Conservation (phyloP, 2,113 vertebrate species). For the Forbesichthys papilliferus region DNA sequence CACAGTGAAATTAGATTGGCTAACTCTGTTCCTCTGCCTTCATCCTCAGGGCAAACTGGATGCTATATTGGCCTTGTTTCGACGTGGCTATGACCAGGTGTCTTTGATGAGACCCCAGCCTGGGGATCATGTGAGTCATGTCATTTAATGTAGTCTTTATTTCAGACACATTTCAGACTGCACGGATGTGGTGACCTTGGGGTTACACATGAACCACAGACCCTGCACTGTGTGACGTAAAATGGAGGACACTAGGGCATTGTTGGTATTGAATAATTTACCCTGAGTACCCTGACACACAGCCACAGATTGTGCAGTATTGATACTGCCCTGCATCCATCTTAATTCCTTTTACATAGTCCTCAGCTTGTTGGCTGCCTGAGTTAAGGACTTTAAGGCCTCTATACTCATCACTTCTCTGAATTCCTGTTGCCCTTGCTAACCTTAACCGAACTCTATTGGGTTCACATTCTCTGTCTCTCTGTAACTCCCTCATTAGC, state of each 20-base stretch:
- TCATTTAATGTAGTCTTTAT: not conserved
- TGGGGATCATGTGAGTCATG: conserved; percentile 83
- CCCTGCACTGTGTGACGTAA: no score
- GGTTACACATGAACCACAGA: no score
- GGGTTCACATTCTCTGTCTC: not conserved
- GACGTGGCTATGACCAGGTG: conserved; percentile 86
- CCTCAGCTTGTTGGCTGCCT: not conserved
- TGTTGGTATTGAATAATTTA: no score
- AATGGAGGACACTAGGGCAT: no score
- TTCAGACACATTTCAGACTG: not conserved
- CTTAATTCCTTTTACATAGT: not conserved
- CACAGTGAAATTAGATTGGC: no score
- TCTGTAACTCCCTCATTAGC: not conserved
- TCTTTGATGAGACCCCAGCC: conserved; percentile 89
- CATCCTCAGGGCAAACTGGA: conserved; percentile 86
- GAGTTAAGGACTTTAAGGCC: not conserved
- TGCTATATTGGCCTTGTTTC: conserved; percentile 85
- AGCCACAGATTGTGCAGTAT: no score
- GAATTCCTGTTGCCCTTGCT: not conserved
- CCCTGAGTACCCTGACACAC: not conserved
- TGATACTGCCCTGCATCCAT: not conserved
- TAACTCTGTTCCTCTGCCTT: conserved; percentile 19
- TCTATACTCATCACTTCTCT: not conserved
- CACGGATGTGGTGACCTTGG: not conserved
- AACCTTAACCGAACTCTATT: not conserved